These are phyloP conservation scores for Oxygymnocypris stewartii DNA, from an alignment of 2,113 vertebrate species.

Conservation along the genomic window DNA sequence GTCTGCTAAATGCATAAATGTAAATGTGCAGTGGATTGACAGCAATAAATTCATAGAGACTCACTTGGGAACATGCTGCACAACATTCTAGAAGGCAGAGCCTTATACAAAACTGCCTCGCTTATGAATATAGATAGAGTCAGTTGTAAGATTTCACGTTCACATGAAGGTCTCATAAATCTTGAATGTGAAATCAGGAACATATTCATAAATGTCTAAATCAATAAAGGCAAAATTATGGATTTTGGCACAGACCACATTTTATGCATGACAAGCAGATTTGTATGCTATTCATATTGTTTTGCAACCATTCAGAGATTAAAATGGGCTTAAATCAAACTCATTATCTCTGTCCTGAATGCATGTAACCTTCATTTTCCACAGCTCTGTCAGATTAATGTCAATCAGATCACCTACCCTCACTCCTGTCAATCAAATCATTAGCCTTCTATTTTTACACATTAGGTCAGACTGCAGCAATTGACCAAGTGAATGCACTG, in stretches of 20 bases:
- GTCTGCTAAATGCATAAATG: too few relatives aligned
- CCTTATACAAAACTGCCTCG: background rate
- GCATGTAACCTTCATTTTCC: conserved; percentile 41
- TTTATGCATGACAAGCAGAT: background rate
- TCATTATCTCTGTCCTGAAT: conserved; percentile 3
- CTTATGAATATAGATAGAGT: background rate
- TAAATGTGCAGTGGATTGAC: background rate
- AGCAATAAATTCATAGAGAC: background rate
- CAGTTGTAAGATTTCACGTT: background rate
- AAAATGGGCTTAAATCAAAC: conserved; percentile 19
- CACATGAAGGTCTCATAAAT: background rate
- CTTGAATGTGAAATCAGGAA: background rate
- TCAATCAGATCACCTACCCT: conserved; percentile 55
- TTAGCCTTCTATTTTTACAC: conserved; percentile 72
- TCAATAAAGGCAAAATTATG: background rate
- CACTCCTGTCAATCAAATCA: conserved; percentile 72
- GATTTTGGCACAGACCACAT: background rate
- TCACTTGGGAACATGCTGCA: background rate
- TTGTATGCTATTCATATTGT: background rate
- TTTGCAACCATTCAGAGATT: background rate
- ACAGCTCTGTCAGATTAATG: conserved; percentile 67
- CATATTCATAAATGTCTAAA: background rate
- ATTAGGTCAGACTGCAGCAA: conserved; percentile 66
- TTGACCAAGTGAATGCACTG: conserved; percentile 13
- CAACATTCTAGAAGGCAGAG: background rate